Evolutionary conservation across 2,113 vertebrate genomes (phyloP).

Genomic region (Planiliza haematocheilus): DNA sequence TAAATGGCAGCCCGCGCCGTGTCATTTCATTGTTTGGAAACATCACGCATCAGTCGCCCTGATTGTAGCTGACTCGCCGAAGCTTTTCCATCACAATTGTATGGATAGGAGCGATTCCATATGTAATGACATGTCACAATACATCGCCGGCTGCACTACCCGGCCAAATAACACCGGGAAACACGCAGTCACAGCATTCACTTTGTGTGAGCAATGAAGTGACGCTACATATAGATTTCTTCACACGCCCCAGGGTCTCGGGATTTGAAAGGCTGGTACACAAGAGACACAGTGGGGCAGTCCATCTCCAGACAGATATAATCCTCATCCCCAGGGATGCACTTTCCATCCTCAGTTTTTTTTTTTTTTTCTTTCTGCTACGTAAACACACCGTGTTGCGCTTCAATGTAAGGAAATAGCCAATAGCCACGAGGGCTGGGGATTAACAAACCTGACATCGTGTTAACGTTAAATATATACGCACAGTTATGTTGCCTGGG

Average conservation of each 20-base stretch:
- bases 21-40: no score
- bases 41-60: not conserved
- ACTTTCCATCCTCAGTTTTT: conserved; percentile 18
- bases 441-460: no score
- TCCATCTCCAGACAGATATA: conserved; percentile 29
- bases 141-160: not conserved
- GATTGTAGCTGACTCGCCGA: not conserved
- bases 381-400: not conserved
- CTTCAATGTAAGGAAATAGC: no score
- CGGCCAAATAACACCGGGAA: not conserved
- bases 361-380: not conserved
- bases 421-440: no score
- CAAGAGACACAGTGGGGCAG: conserved; percentile 26
- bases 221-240: no score
- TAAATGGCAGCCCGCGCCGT: no score
- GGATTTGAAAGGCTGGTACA: conserved; percentile 18
- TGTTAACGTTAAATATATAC: no score
- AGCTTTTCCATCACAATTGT: no score
- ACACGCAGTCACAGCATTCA: conserved; percentile 18
- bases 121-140: no score
- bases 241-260: conserved; percentile 39
- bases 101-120: no score
- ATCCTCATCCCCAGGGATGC: conserved; percentile 17
- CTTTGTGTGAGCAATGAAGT: conserved; percentile 45
- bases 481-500: no score